These are phyloP conservation scores for Dicrostonyx torquatus DNA, from an alignment of 2,797 vertebrate species.

Conservation along the genomic window DNA sequence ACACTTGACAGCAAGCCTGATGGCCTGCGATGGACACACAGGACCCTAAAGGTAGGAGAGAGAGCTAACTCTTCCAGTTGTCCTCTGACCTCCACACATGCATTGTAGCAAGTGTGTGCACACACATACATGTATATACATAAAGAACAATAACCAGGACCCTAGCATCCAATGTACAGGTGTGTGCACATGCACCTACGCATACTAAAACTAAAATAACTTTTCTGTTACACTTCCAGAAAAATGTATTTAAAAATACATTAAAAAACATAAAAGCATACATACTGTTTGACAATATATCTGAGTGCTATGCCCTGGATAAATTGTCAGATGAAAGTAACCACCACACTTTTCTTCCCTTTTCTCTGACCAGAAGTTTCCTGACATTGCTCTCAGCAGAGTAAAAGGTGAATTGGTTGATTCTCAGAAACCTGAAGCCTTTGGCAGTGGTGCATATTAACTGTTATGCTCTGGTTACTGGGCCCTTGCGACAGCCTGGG, in stretches of 20 bases:
- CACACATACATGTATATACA: background rate
- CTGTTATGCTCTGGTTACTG: constrained; percentile 65
- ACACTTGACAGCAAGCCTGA: background rate
- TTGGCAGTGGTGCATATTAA: constrained; percentile 44
- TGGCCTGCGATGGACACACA: background rate
- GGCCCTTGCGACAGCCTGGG: constrained; percentile 40
- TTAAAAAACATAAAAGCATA: background rate
- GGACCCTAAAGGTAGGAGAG: background rate
- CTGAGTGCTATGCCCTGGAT: background rate
- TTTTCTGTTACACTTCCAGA: background rate
- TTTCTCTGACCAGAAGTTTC: constrained; percentile 6
- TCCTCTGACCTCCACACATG: background rate
- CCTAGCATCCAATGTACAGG: background rate
- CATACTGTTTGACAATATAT: background rate
- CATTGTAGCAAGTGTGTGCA: background rate
- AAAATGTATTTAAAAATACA: background rate
- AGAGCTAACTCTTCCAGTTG: background rate
- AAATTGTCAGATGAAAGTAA: background rate
- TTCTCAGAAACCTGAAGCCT: constrained; percentile 63
- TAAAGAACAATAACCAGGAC: background rate
- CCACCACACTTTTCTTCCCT: background rate
- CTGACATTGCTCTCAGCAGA: background rate
- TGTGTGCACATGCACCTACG: no score
- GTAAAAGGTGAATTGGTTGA: constrained; percentile 47
- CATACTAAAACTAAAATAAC: background rate